Conservation (phyloP, 30 jellyfish, hydroid and myxozoan genomes). For the Haliclystus octoradiatus region DNA sequence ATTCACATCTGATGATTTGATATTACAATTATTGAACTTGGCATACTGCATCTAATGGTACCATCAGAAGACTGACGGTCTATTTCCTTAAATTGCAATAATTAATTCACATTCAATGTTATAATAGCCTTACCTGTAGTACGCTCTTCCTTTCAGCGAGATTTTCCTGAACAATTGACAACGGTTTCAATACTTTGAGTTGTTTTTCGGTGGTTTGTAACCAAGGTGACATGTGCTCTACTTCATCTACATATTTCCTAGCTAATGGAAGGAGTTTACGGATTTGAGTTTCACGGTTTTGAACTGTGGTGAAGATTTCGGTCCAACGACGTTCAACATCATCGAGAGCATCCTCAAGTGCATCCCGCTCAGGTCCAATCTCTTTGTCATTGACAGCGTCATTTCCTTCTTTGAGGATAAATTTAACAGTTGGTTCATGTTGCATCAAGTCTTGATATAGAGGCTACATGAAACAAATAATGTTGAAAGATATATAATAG, state of each 20-base stretch:
- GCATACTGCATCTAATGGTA: too few species aligned
- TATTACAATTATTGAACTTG: too few species aligned
- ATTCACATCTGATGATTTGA: too few species aligned
- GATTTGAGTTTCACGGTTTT: conserved; percentile 39
- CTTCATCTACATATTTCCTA: conserved; percentile 21
- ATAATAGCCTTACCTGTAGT: conserved; percentile 44
- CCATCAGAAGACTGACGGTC: too few species aligned
- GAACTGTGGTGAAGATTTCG: conserved; percentile 13
- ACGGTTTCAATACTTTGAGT: conserved; percentile 26
- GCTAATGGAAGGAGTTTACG: conserved; percentile 46
- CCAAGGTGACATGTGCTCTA: conserved; percentile 58
- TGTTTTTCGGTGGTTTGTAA: conserved; percentile 51
- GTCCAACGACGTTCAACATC: conserved; percentile 60
- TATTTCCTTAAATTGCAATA: too few species aligned
- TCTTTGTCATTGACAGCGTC: conserved; percentile 22
- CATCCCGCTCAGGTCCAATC: conserved; percentile 35
- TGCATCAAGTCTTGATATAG: conserved; percentile 52
- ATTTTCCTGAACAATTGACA: conserved; percentile 43
- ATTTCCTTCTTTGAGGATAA: conserved; percentile 29
- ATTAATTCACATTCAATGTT: too few species aligned
- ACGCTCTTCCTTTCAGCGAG: conserved; percentile 51
- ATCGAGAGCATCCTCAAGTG: conserved; percentile 22
- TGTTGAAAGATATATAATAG: not conserved
- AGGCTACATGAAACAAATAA: conserved; percentile 12
- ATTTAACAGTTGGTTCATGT: conserved; percentile 56